Base-by-base conservation (phyloP, 2,113 vertebrate species). In the Chlorodrepanis virens region DNA sequence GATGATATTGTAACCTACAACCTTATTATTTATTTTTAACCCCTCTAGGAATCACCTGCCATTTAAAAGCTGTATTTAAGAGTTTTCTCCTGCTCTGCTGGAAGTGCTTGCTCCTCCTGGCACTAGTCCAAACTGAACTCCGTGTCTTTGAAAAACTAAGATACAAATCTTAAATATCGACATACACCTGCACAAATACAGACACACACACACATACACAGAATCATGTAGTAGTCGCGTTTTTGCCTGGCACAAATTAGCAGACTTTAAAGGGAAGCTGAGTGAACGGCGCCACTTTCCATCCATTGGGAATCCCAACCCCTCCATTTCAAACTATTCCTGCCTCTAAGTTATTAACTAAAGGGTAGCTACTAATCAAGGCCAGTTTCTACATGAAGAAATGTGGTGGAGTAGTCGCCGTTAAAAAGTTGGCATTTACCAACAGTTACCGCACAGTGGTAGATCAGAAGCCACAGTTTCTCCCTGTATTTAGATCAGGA, bases 381-480 rank as follows among this genome's bases (percentile, higher is more conserved):
- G 68, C 50, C 54, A 75, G 67, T 77, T 96, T 90, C 78, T 90
- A 96, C 93, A 95, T 72, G 86, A 95, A 95, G 90, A 45, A 87
- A 71, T 37, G 76, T 35, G 64, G 83, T 69, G 49, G 39, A 92
- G 28, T 40, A 90, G 90, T 87, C 3, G 0, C 92, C 83, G 65
- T 89, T 96, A 92, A 93, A 90, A 94, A 84, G 80, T 44, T 93
- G 92, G 79, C 86, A 94, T 92, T 93, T 94, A 86, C 94, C 93
- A 93, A 77, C 42, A 85, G 76, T 78, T 86, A 96, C 93, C 54
- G 0, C 87, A 96, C 64, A 82, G 82, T 94, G 92, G 88, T 64
- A 93, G 78, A 81, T 86, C 61, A 89, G 56, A 87, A 90, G 95
- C 93, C 91, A 96, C 71, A 86, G 57, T 91, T 96, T 94, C 85